These are phyloP conservation scores for Salvelinus sp. DNA, from an alignment of 2,113 vertebrate genomes.

Conservation along the genomic window DNA sequence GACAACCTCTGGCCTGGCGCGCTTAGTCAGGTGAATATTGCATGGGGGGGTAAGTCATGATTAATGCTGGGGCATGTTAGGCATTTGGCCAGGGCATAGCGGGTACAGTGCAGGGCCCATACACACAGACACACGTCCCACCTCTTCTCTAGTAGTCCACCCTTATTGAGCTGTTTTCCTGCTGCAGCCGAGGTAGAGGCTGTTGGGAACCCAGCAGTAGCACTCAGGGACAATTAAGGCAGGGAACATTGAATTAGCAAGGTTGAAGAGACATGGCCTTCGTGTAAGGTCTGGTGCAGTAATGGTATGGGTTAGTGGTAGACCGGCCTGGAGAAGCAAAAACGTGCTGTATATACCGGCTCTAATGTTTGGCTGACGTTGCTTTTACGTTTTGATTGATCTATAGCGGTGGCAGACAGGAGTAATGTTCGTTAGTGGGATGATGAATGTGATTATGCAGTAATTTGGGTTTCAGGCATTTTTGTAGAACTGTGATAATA, in stretches of 20 bases:
- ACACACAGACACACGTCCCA: slow-evolving; percentile 26
- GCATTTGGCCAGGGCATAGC: slow-evolving; percentile 35
- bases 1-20: slow-evolving; percentile 31
- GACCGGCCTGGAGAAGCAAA: neutral
- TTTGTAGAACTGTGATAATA: no score
- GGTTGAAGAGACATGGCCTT: slow-evolving; percentile 56
- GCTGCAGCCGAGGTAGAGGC: slow-evolving; percentile 7
- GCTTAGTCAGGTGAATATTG: slow-evolving; percentile 63
- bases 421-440: no score
- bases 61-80: slow-evolving; percentile 66
- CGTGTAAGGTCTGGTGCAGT: slow-evolving; percentile 38
- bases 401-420: no score
- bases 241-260: slow-evolving; percentile 63
- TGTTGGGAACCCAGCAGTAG: slow-evolving; percentile 55
- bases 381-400: neutral
- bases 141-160: slow-evolving; percentile 51
- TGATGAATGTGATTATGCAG: no score
- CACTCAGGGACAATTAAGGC: slow-evolving; percentile 63
- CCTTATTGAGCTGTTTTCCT: slow-evolving; percentile 49
- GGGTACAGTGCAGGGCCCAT: neutral
- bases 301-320: slow-evolving; percentile 5
- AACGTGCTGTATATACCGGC: no score
- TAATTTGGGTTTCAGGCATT: no score
- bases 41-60: slow-evolving; percentile 56
- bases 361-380: neutral